Evolutionary conservation across 2,888 invertebrate genomes (phyloP).

Genomic region (Drosophila rellima): DNA sequence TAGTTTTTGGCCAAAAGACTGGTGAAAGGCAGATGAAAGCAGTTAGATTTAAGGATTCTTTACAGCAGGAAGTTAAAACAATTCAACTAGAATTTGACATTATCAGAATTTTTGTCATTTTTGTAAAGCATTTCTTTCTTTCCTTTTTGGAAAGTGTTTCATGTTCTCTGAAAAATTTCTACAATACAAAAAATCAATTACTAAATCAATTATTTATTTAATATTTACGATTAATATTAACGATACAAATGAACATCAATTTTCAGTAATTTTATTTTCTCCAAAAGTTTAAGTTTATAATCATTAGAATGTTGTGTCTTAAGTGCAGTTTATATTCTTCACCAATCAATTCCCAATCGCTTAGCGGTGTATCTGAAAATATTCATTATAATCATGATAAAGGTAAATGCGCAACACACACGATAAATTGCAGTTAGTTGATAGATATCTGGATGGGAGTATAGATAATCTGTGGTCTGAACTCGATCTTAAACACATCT

Average conservation of each 20-base stretch:
- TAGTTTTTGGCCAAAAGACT: not conserved
- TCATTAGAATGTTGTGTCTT: not conserved
- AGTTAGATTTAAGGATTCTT: constrained; percentile 42
- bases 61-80: constrained; percentile 36
- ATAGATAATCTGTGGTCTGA: constrained; percentile 6
- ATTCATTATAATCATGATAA: constrained; percentile 12
- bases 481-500: constrained; percentile 43
- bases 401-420: constrained; percentile 7
- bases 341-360: not conserved
- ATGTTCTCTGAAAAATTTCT: not conserved
- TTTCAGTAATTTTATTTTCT: not conserved
- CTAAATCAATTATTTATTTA: too few relatives aligned
- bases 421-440: not conserved
- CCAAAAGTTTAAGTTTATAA: not conserved
- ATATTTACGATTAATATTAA: too few relatives aligned
- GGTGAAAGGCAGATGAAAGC: constrained; percentile 55
- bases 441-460: constrained; percentile 6
- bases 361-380: constrained; percentile 3
- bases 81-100: constrained; percentile 7
- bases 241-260: not conserved
- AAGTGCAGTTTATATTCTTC: constrained; percentile 1
- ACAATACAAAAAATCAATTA: not conserved
- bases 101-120: too few relatives aligned
- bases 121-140: not conserved
- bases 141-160: not conserved